Conservation (phyloP, 2,113 vertebrate species). For the Gavia stellata region DNA sequence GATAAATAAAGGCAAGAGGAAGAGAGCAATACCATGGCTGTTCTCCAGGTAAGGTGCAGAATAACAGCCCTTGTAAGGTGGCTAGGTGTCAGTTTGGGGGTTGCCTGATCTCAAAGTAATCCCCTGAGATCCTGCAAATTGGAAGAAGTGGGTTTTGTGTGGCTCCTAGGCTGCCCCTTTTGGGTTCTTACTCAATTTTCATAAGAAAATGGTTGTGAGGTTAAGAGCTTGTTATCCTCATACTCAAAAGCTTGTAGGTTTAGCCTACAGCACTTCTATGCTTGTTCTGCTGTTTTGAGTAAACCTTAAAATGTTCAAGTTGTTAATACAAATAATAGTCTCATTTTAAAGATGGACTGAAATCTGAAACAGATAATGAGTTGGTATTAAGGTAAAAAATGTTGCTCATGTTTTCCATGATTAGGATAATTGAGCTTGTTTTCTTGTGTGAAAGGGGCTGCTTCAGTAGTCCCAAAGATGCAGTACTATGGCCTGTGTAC, state of each 20-base stretch:
- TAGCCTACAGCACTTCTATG: neutral
- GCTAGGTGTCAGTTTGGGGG: rapidly evolving
- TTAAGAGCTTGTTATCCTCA: neutral
- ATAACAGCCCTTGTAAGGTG: rapidly evolving
- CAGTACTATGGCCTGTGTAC: rapidly evolving
- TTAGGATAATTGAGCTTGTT: neutral
- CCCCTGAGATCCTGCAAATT: neutral
- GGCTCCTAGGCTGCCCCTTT: rapidly evolving
- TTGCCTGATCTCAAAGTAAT: neutral
- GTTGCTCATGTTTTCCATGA: rapidly evolving
- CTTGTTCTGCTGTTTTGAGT: neutral
- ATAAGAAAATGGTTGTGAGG: neutral
- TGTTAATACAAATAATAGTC: neutral
- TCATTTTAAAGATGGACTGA: neutral
- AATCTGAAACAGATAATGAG: neutral
- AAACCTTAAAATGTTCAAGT: neutral
- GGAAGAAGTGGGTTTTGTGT: neutral
- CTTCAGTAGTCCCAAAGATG: neutral
- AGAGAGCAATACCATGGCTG: rapidly evolving
- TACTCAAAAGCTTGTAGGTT: neutral
- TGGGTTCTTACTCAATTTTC: neutral
- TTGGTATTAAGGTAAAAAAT: neutral
- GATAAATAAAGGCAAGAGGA: neutral
- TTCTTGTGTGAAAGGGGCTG: neutral
- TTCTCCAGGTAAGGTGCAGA: neutral